Percentiles rank a stretch among this genome's conserved stretches.
Conservation (phyloP, 2,113 vertebrate species). For the Lamprotornis superbus region DNA sequence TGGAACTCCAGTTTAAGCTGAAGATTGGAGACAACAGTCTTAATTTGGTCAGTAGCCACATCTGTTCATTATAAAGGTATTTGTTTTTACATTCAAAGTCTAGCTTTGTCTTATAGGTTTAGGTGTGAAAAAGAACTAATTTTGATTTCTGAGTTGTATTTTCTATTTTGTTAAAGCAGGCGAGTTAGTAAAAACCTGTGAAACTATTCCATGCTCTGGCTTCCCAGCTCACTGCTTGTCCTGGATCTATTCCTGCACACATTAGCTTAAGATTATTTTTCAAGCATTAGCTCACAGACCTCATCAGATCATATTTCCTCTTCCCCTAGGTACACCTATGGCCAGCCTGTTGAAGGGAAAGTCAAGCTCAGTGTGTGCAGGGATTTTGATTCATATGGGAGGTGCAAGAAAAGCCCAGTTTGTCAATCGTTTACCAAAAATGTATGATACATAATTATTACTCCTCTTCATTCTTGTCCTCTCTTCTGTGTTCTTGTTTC, state of each 20-base stretch:
- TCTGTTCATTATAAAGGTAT: background rate
- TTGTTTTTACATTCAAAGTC: background rate
- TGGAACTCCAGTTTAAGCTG: background rate
- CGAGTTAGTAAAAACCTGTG: background rate
- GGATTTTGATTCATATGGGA: constrained; percentile 14
- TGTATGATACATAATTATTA: constrained; percentile 11
- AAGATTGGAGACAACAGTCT: background rate
- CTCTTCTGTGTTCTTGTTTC: background rate
- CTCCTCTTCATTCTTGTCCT: background rate
- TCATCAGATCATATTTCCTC: background rate
- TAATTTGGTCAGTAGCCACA: background rate
- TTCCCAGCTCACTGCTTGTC: background rate
- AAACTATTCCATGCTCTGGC: background rate
- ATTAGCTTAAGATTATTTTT: background rate
- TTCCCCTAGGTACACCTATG: constrained; percentile 61
- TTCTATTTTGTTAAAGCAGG: background rate
- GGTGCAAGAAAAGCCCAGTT: constrained; percentile 32
- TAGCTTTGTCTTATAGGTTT: background rate
- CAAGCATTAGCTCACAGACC: background rate
- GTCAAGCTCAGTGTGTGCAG: constrained; percentile 45
- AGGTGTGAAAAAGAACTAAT: background rate
- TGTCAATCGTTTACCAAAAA: constrained; percentile 46
- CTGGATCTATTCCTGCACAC: background rate
- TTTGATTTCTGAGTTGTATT: background rate
- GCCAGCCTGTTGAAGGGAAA: constrained; percentile 56